These are phyloP conservation scores for Teleogryllus occipitalis DNA, from an alignment of 1,140 invertebrate genomes.

Conservation along the genomic window DNA sequence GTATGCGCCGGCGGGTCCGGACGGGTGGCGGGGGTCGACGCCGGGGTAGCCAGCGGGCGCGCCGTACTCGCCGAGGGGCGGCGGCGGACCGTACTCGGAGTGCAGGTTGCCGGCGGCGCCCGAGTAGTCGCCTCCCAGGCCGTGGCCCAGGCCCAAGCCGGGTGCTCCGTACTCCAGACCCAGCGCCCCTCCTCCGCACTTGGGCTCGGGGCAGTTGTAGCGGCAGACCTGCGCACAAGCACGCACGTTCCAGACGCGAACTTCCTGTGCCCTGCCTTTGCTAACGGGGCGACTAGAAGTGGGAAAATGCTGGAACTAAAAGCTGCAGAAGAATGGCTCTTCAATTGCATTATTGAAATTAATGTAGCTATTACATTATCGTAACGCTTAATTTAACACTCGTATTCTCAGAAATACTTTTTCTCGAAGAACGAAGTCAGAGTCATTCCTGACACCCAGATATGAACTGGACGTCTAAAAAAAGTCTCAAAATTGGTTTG, in stretches of 20 bases:
- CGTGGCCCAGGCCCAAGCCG: constrained; percentile 34
- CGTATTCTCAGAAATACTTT: no score
- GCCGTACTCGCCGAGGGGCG: constrained; percentile 54
- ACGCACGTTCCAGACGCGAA: neutral
- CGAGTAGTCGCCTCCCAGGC: constrained; percentile 40
- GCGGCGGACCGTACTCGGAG: constrained; percentile 60
- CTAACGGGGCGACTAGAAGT: neutral
- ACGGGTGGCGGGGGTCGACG: constrained; percentile 75
- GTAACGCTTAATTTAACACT: no score
- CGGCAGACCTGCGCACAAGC: constrained; percentile 55
- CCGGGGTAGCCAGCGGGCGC: constrained; percentile 70
- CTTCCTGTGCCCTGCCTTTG: no score
- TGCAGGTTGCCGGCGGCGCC: constrained; percentile 48
- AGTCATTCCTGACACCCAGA: no score
- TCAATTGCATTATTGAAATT: no score
- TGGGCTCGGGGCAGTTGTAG: constrained; percentile 86
- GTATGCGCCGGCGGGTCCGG: constrained; percentile 68
- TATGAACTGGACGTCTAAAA: no score
- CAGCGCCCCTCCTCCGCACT: constrained; percentile 57
- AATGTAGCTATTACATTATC: no score
- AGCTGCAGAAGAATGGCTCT: no score
- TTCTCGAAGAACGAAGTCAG: no score
- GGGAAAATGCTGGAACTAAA: no score
- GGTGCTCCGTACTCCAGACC: constrained; percentile 60
- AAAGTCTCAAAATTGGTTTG: no score